A percentile compares a stretch with the other conserved stretches of the same genome.
phyloP scores from a whole-genome alignment of 1,140 invertebrate species.

The Lepidurus arcticus region DNA sequence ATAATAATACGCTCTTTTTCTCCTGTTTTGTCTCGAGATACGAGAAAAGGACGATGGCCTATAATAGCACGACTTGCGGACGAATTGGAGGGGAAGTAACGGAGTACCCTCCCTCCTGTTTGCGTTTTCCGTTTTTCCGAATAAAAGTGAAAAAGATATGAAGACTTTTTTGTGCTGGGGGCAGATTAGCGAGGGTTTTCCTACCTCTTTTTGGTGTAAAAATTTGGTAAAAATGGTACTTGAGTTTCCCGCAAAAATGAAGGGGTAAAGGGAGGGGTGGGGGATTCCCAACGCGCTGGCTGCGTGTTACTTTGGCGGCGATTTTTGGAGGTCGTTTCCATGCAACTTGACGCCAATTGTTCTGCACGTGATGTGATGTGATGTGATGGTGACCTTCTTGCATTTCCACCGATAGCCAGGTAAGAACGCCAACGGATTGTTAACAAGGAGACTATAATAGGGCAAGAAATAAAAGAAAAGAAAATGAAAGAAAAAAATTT shows the following conservation, averaged over 20 bases:
- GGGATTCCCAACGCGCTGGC: not conserved
- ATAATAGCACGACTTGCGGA: not conserved
- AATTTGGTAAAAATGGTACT: no score
- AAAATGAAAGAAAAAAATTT: not conserved
- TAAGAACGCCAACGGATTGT: not conserved
- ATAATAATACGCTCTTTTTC: not conserved
- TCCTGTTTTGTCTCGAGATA: not conserved
- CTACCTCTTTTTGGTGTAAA: no score
- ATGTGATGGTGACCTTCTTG: not conserved
- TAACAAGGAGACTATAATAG: not conserved
- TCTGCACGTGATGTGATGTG: not conserved
- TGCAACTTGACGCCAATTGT: slow-evolving; percentile 14
- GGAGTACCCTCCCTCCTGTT: not conserved
- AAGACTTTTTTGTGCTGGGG: slow-evolving; percentile 5
- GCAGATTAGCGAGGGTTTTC: not conserved
- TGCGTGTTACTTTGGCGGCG: not conserved
- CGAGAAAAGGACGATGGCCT: not conserved
- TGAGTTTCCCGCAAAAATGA: no score
- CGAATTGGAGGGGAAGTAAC: not conserved
- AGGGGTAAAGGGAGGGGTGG: not conserved
- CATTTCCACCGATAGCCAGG: not conserved
- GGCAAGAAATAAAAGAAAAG: not conserved
- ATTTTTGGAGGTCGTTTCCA: slow-evolving; percentile 5
- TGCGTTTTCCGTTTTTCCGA: not conserved
- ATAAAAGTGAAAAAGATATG: slow-evolving; percentile 7